These are phyloP conservation scores for Hestina assimilis DNA, from an alignment of 1,140 invertebrate species.

Conservation along the genomic window DNA sequence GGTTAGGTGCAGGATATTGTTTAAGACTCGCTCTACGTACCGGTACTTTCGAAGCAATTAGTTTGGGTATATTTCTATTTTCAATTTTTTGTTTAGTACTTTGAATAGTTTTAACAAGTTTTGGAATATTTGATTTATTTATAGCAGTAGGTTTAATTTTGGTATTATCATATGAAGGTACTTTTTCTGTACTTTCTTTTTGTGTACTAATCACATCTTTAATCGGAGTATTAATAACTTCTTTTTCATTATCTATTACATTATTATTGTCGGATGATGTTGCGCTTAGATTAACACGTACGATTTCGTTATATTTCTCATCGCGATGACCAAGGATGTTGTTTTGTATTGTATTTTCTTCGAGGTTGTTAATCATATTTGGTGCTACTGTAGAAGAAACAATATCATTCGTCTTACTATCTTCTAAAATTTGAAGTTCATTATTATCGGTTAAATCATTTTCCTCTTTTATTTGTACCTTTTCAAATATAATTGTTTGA, in stretches of 20 bases:
- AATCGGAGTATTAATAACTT: neutral
- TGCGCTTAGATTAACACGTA: neutral
- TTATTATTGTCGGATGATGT: neutral
- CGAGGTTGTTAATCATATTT: neutral
- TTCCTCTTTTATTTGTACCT: neutral
- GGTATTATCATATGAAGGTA: neutral
- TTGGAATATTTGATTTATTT: constrained; percentile 65
- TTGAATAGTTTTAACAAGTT: constrained; percentile 49
- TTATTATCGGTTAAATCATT: neutral
- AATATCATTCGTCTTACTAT: neutral
- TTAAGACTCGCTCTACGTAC: constrained; percentile 59
- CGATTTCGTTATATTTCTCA: neutral
- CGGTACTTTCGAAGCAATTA: constrained; percentile 64
- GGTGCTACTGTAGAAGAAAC: neutral
- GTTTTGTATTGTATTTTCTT: neutral
- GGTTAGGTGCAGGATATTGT: constrained; percentile 58
- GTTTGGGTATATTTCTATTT: constrained; percentile 53
- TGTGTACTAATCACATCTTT: neutral
- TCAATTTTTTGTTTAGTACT: constrained; percentile 49
- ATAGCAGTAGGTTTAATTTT: constrained; percentile 8
- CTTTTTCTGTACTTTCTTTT: neutral
- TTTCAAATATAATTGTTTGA: neutral
- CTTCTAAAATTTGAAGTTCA: neutral
- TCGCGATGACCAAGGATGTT: neutral
- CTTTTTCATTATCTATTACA: neutral